These are phyloP conservation scores for Vicugna pacos DNA, from an alignment of 2,113 vertebrate species.

Conservation along the genomic window DNA sequence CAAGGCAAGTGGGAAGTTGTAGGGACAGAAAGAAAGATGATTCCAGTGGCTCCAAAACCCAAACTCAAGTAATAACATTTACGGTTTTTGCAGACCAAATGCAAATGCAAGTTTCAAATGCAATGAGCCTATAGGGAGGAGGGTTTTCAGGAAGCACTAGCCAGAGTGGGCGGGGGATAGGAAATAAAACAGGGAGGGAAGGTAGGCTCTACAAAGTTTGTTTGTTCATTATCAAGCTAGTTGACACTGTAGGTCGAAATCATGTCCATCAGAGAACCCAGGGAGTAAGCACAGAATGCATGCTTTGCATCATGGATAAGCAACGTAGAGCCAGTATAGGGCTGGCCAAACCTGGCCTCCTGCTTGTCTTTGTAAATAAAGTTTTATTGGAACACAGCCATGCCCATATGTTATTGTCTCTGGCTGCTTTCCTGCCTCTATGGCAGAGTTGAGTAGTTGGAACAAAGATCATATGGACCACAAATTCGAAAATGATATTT, in stretches of 20 bases:
- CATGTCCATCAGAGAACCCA: neutral
- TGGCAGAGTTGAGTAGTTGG: neutral
- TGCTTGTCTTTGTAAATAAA: constrained; percentile 51
- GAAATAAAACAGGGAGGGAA: neutral
- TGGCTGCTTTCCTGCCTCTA: neutral
- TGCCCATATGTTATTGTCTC: neutral
- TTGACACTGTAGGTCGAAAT: neutral
- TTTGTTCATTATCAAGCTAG: neutral
- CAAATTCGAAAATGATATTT: neutral
- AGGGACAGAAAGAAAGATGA: neutral
- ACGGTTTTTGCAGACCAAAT: neutral
- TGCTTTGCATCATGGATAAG: neutral
- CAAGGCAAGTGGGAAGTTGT: neutral
- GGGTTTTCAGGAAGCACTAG: neutral
- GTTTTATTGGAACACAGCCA: constrained; percentile 30
- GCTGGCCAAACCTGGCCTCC: neutral
- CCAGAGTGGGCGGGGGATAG: neutral
- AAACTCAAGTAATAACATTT: neutral
- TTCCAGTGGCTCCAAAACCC: neutral
- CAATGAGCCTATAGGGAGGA: neutral
- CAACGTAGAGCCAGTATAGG: fast-evolving
- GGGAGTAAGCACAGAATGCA: neutral
- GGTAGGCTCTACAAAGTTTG: neutral
- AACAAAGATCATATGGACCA: neutral
- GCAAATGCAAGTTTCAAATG: neutral